Base-by-base conservation (phyloP, 2,113 vertebrate species). In the Garra rufa region DNA sequence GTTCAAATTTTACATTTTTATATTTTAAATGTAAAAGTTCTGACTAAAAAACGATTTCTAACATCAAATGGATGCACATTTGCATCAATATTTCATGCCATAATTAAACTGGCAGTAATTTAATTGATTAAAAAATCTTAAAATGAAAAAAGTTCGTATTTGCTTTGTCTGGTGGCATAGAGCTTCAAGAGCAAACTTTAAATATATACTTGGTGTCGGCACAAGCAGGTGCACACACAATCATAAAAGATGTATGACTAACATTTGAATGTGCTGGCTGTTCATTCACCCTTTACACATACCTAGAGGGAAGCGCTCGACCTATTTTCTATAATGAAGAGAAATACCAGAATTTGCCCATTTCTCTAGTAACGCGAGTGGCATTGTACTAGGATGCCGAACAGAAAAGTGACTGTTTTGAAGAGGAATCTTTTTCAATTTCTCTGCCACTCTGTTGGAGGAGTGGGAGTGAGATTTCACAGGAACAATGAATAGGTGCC, bases 201-300 rank as follows among this genome's bases (percentile, higher is more conserved):
- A 76, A 76, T 73, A 44, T 44, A 78, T 43, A 24, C 19, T 57
- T 57, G 10, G n/a, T 6, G 6, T 77, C 4, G 14, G 2, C 24
- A 13, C 67, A 59, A 65, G 70, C 21, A 87, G 70, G 59, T 75
- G 70, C 34, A 50, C 17, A 43, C 41, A 38, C 30, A 81, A 28
- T 70, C 61, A 84, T 87, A 52, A 85, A 87, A 77, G 26, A 87
- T 87, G 71, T 74, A 81, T 84, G 63, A 76, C 48, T 84, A 87
- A 87, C 50, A 57, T 87, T 81, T 81, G 28, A 61, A 44, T 44
- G 76, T 61, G 38, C 65, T 83, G 61, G 59, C 57, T 75, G 55
- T 65, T 65, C 48, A 59, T 44, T 79, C 70, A 76, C 38, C 38
- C 70, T 69, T 75, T 61, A 71, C 9, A 63, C 44, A 70, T 34